Conservation (phyloP, 2,888 invertebrate species). For the Strigamia maritima region DNA sequence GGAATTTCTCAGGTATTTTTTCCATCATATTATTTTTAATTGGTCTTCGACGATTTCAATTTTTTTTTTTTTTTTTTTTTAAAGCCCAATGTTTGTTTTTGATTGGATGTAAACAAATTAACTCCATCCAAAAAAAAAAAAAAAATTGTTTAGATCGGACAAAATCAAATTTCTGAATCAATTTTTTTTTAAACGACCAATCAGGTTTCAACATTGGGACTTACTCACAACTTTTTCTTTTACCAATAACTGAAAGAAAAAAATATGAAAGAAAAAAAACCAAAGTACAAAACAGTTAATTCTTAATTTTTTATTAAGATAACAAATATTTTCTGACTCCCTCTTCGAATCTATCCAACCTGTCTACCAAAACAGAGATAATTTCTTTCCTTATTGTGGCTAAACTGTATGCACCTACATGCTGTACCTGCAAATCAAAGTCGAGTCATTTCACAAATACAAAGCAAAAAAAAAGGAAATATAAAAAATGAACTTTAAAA, state of each 20-base stretch:
- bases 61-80: not conserved
- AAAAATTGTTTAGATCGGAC: conserved; percentile 11
- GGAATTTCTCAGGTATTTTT: conserved; percentile 19
- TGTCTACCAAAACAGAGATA: conserved; percentile 3
- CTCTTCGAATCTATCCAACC: conserved; percentile 16
- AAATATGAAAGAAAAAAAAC: not conserved
- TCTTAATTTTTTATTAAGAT: conserved; percentile 8
- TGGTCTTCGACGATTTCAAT: conserved; percentile 3
- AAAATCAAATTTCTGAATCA: not conserved
- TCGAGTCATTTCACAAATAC: conserved; percentile 14
- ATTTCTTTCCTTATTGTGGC: conserved; percentile 12
- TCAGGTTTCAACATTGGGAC: not conserved
- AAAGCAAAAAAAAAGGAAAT: not conserved
- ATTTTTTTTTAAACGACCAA: conserved; percentile 1
- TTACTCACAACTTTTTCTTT: not conserved
- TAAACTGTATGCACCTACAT: conserved; percentile 17
- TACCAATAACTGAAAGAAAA: not conserved
- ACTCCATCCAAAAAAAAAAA: conserved; percentile 11
- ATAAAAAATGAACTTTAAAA: not conserved
- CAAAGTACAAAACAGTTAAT: conserved; percentile 1
- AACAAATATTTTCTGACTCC: conserved; percentile 22
- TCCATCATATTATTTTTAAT: not conserved
- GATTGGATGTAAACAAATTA: conserved; percentile 6
- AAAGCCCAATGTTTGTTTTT: not conserved
- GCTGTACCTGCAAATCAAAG: conserved; percentile 30